Conservation (phyloP, 2,888 invertebrate genomes). For the Aricia artaxerxes region DNA sequence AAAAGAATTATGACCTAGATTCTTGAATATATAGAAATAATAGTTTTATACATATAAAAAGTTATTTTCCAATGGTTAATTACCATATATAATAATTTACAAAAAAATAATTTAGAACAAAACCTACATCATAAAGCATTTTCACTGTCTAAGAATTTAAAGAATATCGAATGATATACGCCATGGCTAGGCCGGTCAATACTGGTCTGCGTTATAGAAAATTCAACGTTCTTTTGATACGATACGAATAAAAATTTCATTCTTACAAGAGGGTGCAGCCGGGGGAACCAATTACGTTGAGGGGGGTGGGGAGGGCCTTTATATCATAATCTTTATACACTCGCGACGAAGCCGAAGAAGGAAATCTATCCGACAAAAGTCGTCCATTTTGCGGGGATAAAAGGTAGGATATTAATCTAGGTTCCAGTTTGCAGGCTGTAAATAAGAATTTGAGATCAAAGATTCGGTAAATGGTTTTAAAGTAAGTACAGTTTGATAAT, state of each 20-base stretch:
- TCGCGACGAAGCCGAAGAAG: background rate
- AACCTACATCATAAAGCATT: background rate
- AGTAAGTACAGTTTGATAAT: background rate
- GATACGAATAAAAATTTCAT: slow-evolving; percentile 29
- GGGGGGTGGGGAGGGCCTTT: background rate
- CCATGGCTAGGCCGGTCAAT: background rate
- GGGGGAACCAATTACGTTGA: slow-evolving; percentile 15
- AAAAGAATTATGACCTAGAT: too few species aligned
- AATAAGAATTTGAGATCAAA: background rate
- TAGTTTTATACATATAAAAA: too few species aligned
- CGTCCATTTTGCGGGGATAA: background rate
- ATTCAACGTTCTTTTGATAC: slow-evolving; percentile 25
- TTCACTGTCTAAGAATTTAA: background rate
- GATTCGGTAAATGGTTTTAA: background rate
- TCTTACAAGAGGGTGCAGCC: slow-evolving; percentile 18
- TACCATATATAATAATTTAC: too few species aligned
- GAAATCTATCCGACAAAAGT: slow-evolving; percentile 11
- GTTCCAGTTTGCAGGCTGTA: background rate
- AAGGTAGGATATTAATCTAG: background rate
- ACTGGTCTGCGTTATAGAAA: slow-evolving; percentile 23
- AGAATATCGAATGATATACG: background rate
- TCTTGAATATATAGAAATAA: too few species aligned
- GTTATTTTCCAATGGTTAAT: too few species aligned
- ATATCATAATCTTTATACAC: slow-evolving; percentile 18
- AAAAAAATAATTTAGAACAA: too few species aligned